Percentiles rank a stretch among this genome's conserved stretches.
Evolutionary conservation across 2,113 vertebrate genomes (phyloP).

Genomic region (Leucosticte australis): DNA sequence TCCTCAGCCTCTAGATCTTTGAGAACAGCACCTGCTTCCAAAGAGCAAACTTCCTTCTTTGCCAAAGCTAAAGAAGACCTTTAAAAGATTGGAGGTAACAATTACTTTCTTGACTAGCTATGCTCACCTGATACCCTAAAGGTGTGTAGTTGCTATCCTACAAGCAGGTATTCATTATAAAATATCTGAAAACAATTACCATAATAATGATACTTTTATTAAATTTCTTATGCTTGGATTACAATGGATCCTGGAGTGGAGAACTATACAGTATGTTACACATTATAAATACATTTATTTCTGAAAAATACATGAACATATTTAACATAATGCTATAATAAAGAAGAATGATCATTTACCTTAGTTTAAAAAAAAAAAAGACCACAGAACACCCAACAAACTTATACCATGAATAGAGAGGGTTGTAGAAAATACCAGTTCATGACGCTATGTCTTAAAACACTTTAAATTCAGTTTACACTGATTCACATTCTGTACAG

Average conservation of each 20-base stretch:
- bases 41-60: neutral
- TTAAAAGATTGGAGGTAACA: neutral
- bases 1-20: neutral
- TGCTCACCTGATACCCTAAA: neutral
- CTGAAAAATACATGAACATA: constrained; percentile 11
- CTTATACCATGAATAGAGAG: neutral
- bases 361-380: neutral
- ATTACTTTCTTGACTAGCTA: neutral
- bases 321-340: constrained; percentile 21
- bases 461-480: neutral
- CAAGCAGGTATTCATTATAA: neutral
- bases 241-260: neutral
- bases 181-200: neutral
- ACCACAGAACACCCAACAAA: neutral
- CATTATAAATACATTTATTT: constrained; percentile 52
- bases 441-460: neutral
- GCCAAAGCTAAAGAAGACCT: neutral
- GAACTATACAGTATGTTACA: constrained; percentile 59
- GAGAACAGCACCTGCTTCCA: neutral
- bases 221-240: neutral
- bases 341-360: constrained; percentile 3
- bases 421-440: neutral
- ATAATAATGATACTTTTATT: constrained; percentile 29
- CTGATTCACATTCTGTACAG: constrained; percentile 4
- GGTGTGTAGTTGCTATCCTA: neutral